Conservation (phyloP, 2,888 invertebrate genomes). For the Tipula lateralis region DNA sequence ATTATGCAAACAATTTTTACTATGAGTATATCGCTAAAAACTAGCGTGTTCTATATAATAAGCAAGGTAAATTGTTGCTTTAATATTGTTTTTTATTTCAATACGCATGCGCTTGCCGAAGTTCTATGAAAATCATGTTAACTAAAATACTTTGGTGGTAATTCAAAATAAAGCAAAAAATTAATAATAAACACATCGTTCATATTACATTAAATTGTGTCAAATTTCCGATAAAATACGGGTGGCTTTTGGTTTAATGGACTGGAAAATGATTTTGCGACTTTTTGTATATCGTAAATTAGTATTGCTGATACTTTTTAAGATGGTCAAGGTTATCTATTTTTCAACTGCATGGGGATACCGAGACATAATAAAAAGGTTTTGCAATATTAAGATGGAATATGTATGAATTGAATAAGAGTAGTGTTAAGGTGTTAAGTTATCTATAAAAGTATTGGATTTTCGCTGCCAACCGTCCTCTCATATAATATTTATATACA, state of each 20-base stretch:
- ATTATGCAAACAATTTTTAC: no score
- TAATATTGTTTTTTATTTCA: no score
- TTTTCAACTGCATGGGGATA: neutral
- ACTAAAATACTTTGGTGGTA: neutral
- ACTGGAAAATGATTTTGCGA: conserved; percentile 15
- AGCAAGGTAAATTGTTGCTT: no score
- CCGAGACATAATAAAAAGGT: neutral
- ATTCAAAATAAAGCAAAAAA: neutral
- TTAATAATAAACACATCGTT: neutral
- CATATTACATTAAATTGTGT: conserved; percentile 25
- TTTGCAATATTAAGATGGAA: neutral
- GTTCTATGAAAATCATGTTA: no score
- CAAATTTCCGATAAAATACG: conserved; percentile 29
- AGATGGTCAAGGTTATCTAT: neutral
- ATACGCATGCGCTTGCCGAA: no score
- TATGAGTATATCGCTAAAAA: no score
- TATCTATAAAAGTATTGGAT: neutral
- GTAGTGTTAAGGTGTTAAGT: neutral
- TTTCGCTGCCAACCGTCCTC: neutral
- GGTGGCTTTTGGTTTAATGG: conserved; percentile 20
- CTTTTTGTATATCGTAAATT: neutral
- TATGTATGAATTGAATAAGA: neutral
- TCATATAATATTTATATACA: no score
- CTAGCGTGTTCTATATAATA: no score
- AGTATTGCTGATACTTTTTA: neutral